Evolutionary conservation across 2,888 invertebrate genomes (phyloP), one percentile per base, ranked within the genome.

Genomic region (Danaus chrysippus): DNA sequence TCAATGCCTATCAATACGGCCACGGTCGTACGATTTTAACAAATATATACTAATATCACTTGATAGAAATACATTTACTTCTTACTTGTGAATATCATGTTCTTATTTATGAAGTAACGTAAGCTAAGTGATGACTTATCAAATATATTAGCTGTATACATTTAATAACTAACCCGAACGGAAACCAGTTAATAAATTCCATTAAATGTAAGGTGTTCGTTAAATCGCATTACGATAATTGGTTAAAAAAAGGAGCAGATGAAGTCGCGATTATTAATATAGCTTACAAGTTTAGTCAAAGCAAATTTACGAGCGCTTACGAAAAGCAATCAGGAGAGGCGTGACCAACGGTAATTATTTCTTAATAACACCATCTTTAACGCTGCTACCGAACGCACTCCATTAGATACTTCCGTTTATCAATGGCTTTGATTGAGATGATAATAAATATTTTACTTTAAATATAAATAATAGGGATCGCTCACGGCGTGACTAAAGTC

Each of bases 311-410:
- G 82, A 76, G 69, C 72, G 70, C 76, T 87, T 87, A 83, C 87
- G 80, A 87, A 90, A 90, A 86, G 79, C 89, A 90, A 91, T 90
- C 89, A 86, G 78, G 73, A 71, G 76, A 78, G 90, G 90, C 87
- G 90, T 83, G 81, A 79, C 84, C 74, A 63, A 75, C 71, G 71
- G 83, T 90, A 87, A 91, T 91, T 88, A 91, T 89, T 91, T 89
- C 87, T 84, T 90, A 87, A 49, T 49, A 49, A 87, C 87, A 84
- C 86, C 84, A 85, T 84, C 82, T 79, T 82, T 81, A 79, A 76
- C 64, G 75, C 71, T 63, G 86, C 87, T 90, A 87, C 90, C 74
- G 89, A 82, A 83, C 78, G 71, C 70, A 73, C 72, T 74, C 77
- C 77, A 82, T 84, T 83, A 84, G 77, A 73, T 74, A 82, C 81